Evolutionary conservation across 2,888 invertebrate genomes (phyloP).

Genomic region (Camponotus fellah): DNA sequence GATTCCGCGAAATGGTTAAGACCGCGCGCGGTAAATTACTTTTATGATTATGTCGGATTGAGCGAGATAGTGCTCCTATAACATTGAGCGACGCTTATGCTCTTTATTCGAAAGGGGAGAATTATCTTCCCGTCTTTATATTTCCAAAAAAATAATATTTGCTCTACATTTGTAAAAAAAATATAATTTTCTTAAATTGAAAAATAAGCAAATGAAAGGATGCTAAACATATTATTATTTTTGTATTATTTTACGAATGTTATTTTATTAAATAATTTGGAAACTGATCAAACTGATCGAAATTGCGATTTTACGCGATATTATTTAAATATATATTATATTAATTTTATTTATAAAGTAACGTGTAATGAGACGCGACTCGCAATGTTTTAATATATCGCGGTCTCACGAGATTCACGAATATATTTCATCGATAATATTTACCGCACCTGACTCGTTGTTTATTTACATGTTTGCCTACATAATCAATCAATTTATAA

Average conservation of each 20-base stretch:
- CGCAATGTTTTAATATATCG: background rate
- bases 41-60: constrained; percentile 31
- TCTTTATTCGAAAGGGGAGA: background rate
- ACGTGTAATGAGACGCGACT: constrained; percentile 12
- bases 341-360: background rate
- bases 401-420: background rate
- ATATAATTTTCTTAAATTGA: background rate
- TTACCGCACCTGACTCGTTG: background rate
- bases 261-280: background rate
- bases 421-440: constrained; percentile 1
- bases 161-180: background rate
- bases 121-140: constrained; percentile 6
- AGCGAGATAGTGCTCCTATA: constrained; percentile 24
- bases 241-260: background rate
- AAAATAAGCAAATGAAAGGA: background rate
- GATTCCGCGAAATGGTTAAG: background rate
- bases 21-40: constrained; percentile 31
- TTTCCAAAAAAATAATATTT: background rate
- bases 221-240: background rate
- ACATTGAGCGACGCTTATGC: constrained; percentile 2
- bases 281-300: background rate
- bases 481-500: constrained; percentile 23
- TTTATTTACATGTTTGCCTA: constrained; percentile 16
- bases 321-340: background rate
- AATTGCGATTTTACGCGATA: constrained; percentile 22